Evolutionary conservation across 2,113 vertebrate genomes (phyloP).

Genomic region (human (Homo sapiens)): DNA sequence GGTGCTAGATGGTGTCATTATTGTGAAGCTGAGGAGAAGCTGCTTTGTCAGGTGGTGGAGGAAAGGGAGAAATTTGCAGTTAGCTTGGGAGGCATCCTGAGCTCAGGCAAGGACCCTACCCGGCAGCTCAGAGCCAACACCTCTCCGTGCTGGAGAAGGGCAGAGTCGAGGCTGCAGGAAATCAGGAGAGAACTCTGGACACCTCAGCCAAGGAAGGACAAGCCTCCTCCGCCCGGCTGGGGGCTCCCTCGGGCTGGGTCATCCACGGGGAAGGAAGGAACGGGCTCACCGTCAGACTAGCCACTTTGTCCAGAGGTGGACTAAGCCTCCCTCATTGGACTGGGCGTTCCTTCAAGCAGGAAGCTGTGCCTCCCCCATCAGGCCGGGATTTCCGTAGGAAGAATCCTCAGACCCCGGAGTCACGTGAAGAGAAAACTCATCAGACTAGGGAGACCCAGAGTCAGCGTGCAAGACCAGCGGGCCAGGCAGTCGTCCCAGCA

Average conservation of each 20-base stretch:
- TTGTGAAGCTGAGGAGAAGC: neutral
- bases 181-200: too few relatives aligned
- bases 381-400: neutral
- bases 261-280: neutral
- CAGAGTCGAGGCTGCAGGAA: too few relatives aligned
- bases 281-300: too few relatives aligned
- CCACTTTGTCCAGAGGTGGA: neutral
- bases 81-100: neutral
- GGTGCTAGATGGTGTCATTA: neutral
- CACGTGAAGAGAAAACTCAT: neutral
- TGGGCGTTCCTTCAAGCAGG: neutral
- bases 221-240: too few relatives aligned
- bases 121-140: neutral
- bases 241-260: neutral
- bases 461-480: fast-evolving
- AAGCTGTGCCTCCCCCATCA: neutral
- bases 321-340: neutral
- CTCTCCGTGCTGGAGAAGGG: too few relatives aligned
- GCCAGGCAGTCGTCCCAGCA: neutral
- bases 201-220: too few relatives aligned
- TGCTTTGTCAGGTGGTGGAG: neutral
- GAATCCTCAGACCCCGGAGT: neutral
- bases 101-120: neutral
- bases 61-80: neutral
- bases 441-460: too few relatives aligned